phyloP scores from a whole-genome alignment of 2,888 invertebrate species.

The Eupithecia vulgata region DNA sequence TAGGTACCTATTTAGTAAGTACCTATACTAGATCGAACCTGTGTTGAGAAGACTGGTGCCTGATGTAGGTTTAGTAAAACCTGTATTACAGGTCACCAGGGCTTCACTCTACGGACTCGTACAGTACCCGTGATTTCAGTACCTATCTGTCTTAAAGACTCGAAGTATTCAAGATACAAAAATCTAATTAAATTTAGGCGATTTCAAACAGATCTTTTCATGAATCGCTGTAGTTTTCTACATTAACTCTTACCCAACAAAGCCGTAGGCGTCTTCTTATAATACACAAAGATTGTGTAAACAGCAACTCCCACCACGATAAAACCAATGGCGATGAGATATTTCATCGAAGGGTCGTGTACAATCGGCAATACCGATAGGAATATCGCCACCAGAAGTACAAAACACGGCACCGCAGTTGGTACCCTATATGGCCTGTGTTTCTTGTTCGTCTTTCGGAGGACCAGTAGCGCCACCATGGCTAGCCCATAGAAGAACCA shows the following conservation, averaged over 20 bases:
- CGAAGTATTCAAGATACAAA: too few relatives aligned
- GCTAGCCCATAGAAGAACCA: slow-evolving; percentile 95
- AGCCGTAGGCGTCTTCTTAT: slow-evolving; percentile 85
- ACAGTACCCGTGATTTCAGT: too few relatives aligned
- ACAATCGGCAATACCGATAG: slow-evolving; percentile 90
- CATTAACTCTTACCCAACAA: slow-evolving; percentile 84
- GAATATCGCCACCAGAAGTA: slow-evolving; percentile 88
- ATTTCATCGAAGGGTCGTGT: slow-evolving; percentile 89
- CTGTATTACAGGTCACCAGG: too few relatives aligned
- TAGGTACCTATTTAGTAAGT: too few relatives aligned
- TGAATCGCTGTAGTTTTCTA: background rate
- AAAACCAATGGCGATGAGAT: slow-evolving; percentile 89
- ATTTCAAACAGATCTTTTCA: background rate
- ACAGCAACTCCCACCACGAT: slow-evolving; percentile 87
- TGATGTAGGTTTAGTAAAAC: too few relatives aligned
- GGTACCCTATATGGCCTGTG: slow-evolving; percentile 90
- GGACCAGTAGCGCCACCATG: slow-evolving; percentile 90
- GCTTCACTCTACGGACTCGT: too few relatives aligned
- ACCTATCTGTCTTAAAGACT: too few relatives aligned
- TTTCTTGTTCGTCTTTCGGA: slow-evolving; percentile 87
- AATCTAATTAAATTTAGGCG: background rate
- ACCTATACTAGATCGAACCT: too few relatives aligned
- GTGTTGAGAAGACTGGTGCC: too few relatives aligned
- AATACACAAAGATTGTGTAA: slow-evolving; percentile 90
- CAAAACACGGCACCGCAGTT: slow-evolving; percentile 88